A percentile compares a stretch with the other conserved stretches of the same genome.
phyloP scores from a whole-genome alignment of 2,888 invertebrate species.

The Nasonovia ribisnigri region DNA sequence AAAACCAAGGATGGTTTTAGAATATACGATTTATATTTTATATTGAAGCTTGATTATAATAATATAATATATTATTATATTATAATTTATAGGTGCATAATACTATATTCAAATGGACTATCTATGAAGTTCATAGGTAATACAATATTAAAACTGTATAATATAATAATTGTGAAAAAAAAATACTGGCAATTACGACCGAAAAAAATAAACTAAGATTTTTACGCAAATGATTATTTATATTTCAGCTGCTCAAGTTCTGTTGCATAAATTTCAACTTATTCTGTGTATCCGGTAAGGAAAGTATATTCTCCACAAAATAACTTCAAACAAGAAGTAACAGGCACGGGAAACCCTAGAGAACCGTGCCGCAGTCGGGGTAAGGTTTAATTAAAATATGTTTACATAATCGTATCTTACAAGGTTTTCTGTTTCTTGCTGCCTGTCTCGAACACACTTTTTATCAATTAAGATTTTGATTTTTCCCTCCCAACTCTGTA shows the following conservation, averaged over 20 bases:
- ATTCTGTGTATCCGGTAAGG: neutral
- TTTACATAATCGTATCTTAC: conserved; percentile 56
- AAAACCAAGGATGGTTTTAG: neutral
- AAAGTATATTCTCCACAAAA: conserved; percentile 21
- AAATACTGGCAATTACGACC: neutral
- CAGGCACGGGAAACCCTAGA: conserved; percentile 17
- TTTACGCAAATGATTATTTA: neutral
- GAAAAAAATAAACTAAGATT: neutral
- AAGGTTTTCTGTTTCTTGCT: conserved; percentile 35
- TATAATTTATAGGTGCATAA: no score
- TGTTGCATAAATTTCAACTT: neutral
- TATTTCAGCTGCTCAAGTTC: neutral
- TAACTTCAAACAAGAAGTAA: conserved; percentile 40
- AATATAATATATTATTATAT: no score
- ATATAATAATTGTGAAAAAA: neutral
- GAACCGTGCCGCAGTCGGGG: neutral
- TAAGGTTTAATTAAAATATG: conserved; percentile 56
- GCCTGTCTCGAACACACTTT: conserved; percentile 48
- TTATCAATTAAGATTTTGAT: conserved; percentile 42
- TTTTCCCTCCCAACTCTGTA: neutral
- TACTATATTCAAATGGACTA: no score
- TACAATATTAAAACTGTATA: neutral
- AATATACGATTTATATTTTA: neutral
- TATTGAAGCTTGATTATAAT: neutral
- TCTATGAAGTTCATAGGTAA: neutral